Evolutionary conservation across 2,113 vertebrate species (phyloP).

Genomic region (pig (Sus scrofa)): DNA sequence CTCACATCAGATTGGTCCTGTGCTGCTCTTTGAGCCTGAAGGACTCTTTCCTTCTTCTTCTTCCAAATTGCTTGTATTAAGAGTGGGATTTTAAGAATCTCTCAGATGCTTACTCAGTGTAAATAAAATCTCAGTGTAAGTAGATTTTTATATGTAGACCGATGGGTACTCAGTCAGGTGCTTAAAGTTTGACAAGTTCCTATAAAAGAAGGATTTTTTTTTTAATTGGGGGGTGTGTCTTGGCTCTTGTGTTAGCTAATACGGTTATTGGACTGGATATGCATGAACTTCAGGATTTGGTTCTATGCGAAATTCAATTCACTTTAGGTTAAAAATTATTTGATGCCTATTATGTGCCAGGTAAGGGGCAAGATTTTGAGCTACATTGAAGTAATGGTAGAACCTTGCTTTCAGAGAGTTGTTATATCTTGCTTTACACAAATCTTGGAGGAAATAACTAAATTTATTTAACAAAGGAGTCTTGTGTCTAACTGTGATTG

Average conservation of each 20-base stretch:
- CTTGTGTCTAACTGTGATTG: not conserved
- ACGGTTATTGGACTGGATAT: not conserved
- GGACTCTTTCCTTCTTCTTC: not conserved
- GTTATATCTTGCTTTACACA: not conserved
- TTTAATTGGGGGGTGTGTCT: rapidly evolving
- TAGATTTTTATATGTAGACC: not conserved
- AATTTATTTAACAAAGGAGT: not conserved
- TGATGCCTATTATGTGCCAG: not conserved
- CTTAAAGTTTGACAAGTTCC: not conserved
- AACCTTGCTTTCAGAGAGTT: not conserved
- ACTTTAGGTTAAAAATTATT: not conserved
- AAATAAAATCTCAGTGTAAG: not conserved
- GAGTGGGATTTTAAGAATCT: not conserved
- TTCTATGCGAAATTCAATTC: not conserved
- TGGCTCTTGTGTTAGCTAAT: not conserved
- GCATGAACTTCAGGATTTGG: not conserved
- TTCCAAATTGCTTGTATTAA: not conserved
- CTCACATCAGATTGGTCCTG: not conserved
- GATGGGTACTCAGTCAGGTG: not conserved
- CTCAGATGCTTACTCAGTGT: not conserved
- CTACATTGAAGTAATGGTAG: not conserved
- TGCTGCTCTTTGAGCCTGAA: not conserved
- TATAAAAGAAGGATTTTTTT: not conserved
- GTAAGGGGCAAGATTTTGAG: not conserved
- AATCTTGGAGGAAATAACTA: not conserved